Conservation (phyloP, 1,140 invertebrate species). For the Aphelinus certus region DNA sequence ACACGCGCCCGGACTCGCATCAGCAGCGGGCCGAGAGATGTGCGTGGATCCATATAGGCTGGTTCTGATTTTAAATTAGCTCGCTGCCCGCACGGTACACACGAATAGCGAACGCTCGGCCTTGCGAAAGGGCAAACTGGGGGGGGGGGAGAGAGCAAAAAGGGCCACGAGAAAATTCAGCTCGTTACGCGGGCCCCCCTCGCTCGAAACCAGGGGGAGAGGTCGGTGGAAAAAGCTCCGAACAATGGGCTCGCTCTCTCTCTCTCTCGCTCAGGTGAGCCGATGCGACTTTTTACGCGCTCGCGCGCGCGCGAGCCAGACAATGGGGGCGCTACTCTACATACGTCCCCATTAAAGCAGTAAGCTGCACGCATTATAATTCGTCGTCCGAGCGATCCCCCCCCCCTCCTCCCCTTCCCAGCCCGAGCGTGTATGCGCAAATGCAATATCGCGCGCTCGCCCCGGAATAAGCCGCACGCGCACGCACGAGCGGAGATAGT, state of each 20-base stretch:
- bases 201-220: slow-evolving; percentile 41
- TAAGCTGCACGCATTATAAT: slow-evolving; percentile 58
- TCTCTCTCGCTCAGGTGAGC: slow-evolving; percentile 53
- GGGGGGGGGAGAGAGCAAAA: not conserved
- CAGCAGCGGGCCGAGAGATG: too few relatives aligned
- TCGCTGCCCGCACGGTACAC: too few relatives aligned
- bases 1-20: too few relatives aligned
- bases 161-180: slow-evolving; percentile 9
- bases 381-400: slow-evolving; percentile 29
- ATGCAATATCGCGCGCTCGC: slow-evolving; percentile 33
- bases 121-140: not conserved
- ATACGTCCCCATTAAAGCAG: slow-evolving; percentile 61
- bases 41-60: too few relatives aligned
- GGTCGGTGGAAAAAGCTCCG: slow-evolving; percentile 44
- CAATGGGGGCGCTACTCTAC: slow-evolving; percentile 59
- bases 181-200: slow-evolving; percentile 10
- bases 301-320: slow-evolving; percentile 33
- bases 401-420: too few relatives aligned
- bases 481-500: slow-evolving; percentile 22
- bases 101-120: too few relatives aligned
- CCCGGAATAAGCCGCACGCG: not conserved
- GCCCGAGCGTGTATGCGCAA: slow-evolving; percentile 35
- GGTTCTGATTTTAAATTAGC: too few relatives aligned
- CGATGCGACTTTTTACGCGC: slow-evolving; percentile 48
- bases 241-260: slow-evolving; percentile 47